Evolutionary conservation across 2,888 invertebrate genomes (phyloP).

Genomic region (Mesochorus sp.): DNA sequence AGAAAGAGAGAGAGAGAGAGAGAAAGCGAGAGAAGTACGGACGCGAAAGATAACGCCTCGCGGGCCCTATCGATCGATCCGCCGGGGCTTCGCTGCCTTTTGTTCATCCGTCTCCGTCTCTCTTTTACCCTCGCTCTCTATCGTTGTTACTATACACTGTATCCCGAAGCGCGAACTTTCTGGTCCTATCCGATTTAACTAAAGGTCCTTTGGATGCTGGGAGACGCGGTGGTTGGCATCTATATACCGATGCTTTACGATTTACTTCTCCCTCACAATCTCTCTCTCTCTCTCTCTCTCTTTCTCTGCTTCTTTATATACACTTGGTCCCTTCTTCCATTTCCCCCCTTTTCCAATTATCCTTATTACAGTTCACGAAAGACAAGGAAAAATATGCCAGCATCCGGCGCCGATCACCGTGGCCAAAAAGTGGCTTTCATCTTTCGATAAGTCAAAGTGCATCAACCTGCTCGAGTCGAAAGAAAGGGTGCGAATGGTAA

Average conservation of each 20-base stretch:
- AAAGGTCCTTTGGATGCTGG: slow-evolving; percentile 65
- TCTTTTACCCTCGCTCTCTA: slow-evolving; percentile 14
- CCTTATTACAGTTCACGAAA: slow-evolving; percentile 7
- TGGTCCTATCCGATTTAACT: slow-evolving; percentile 76
- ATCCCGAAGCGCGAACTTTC: slow-evolving; percentile 3
- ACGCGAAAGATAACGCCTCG: slow-evolving; percentile 78
- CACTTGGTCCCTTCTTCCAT: neutral
- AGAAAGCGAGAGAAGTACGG: slow-evolving; percentile 67
- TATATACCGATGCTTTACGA: slow-evolving; percentile 39
- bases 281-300: neutral
- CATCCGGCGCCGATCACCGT: neutral
- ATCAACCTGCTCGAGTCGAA: slow-evolving; percentile 54
- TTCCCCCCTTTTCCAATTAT: neutral
- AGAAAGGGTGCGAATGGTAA: neutral
- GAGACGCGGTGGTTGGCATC: slow-evolving; percentile 65
- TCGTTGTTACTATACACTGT: slow-evolving; percentile 8
- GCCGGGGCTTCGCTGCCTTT: slow-evolving; percentile 71
- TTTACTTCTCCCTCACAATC: slow-evolving; percentile 28
- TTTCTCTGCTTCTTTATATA: neutral
- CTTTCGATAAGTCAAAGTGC: slow-evolving; percentile 70
- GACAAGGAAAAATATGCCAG: slow-evolving; percentile 1
- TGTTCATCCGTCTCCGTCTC: slow-evolving; percentile 70
- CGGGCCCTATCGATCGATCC: slow-evolving; percentile 76
- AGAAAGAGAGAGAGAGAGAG: slow-evolving; percentile 67
- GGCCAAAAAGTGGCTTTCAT: slow-evolving; percentile 71